Percentiles rank a stretch among this genome's conserved stretches.
phyloP scores from a whole-genome alignment of 1,140 invertebrate genomes.

The Portunus trituberculatus region DNA sequence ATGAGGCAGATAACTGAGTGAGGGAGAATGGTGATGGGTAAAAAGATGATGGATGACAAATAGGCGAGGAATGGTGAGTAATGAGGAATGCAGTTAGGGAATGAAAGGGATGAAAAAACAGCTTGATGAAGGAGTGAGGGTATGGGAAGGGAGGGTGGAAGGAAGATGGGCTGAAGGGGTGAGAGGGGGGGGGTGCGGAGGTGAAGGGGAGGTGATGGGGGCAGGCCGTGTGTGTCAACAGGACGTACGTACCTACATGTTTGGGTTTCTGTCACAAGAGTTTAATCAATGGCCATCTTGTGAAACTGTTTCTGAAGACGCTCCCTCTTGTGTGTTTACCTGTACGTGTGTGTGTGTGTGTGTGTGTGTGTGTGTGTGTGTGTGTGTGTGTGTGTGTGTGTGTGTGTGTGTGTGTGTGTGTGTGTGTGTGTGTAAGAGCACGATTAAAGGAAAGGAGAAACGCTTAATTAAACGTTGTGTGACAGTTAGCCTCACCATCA shows the following conservation, averaged over 20 bases:
- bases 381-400: slow-evolving; percentile 12
- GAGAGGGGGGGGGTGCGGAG: background rate
- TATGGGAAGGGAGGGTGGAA: background rate
- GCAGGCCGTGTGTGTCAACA: background rate
- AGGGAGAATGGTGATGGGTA: too few species aligned
- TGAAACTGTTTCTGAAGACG: slow-evolving; percentile 33
- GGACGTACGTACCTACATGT: background rate
- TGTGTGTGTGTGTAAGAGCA: slow-evolving; percentile 7
- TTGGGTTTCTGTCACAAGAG: slow-evolving; percentile 5
- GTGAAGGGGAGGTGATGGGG: background rate
- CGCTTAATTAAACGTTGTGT: too few species aligned
- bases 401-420: slow-evolving; percentile 18
- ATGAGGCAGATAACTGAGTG: too few species aligned
- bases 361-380: slow-evolving; percentile 27
- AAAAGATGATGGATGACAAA: too few species aligned
- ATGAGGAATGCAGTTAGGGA: too few species aligned
- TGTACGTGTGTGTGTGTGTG: background rate
- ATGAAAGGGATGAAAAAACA: too few species aligned
- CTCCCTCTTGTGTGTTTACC: background rate
- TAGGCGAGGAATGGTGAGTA: too few species aligned
- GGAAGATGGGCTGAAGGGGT: background rate
- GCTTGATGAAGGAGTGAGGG: background rate
- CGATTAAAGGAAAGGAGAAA: background rate
- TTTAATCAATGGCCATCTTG: slow-evolving; percentile 30
- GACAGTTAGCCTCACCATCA: too few species aligned